These are phyloP conservation scores for Erebia epiphron DNA, from an alignment of 2,888 invertebrate species.

Conservation along the genomic window DNA sequence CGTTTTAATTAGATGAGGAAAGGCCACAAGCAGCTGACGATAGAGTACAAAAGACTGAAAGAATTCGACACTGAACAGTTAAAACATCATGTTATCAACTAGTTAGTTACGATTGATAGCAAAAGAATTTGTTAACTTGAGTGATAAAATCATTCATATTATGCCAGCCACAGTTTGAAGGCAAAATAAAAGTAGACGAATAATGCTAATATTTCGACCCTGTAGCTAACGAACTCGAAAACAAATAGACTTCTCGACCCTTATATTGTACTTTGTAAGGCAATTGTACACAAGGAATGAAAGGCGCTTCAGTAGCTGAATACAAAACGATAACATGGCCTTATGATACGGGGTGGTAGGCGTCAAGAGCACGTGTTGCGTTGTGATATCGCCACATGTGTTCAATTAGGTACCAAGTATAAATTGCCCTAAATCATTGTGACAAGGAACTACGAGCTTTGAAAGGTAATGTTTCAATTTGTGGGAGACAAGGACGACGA, in stretches of 20 bases:
- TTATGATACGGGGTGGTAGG: conserved; percentile 23
- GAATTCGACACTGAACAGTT: not conserved
- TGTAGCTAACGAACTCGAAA: conserved; percentile 14
- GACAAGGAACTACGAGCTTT: not conserved
- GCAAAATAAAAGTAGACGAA: not conserved
- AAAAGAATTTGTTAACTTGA: no score
- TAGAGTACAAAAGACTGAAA: conserved; percentile 2
- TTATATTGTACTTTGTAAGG: conserved; percentile 8
- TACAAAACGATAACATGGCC: conserved; percentile 20
- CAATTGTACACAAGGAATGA: conserved; percentile 8
- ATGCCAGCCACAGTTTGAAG: not conserved
- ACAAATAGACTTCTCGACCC: conserved; percentile 4
- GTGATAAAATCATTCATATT: no score
- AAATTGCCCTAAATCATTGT: not conserved
- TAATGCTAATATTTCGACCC: not conserved
- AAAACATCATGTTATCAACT: not conserved
- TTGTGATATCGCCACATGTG: conserved; percentile 26
- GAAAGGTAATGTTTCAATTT: not conserved
- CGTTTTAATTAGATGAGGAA: conserved; percentile 14
- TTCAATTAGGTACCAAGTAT: conserved; percentile 24
- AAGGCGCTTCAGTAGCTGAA: conserved; percentile 15
- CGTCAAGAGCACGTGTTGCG: conserved; percentile 27
- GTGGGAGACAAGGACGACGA: no score
- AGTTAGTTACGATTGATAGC: no score
- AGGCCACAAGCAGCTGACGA: conserved; percentile 3